These are phyloP conservation scores for Hystrix cristata DNA, from an alignment of 2,113 vertebrate genomes.

Conservation along the genomic window DNA sequence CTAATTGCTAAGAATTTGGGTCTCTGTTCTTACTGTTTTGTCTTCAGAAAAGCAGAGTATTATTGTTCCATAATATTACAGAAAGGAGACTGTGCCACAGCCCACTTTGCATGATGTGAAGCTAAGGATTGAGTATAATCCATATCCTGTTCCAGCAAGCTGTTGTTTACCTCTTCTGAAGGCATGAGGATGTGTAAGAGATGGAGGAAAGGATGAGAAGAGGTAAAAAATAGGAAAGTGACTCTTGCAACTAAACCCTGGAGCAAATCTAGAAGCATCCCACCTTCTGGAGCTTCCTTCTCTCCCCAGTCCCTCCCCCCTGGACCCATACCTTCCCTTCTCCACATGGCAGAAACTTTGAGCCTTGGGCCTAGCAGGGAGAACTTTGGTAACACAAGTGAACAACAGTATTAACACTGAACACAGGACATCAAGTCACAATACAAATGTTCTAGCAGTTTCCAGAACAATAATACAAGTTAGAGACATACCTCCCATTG, in stretches of 20 bases:
- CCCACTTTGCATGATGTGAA: neutral
- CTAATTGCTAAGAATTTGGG: conserved; percentile 60
- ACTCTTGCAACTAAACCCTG: neutral
- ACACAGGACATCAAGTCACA: neutral
- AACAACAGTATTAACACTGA: neutral
- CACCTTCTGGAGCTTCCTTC: accelerated
- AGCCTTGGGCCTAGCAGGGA: neutral
- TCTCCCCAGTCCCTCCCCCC: neutral
- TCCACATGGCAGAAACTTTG: neutral
- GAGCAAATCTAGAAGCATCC: neutral
- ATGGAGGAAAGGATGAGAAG: neutral
- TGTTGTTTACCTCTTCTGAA: neutral
- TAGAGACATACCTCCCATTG: neutral
- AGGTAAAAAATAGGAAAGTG: neutral
- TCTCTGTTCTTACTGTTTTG: neutral
- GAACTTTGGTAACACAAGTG: neutral
- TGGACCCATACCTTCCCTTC: neutral
- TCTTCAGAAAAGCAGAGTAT: conserved; percentile 5
- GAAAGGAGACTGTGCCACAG: neutral
- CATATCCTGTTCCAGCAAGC: neutral
- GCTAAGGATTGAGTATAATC: neutral
- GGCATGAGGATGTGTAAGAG: neutral
- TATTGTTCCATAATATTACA: neutral
- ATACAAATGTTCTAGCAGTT: neutral
- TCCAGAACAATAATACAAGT: neutral